Base-by-base conservation (phyloP, 2,113 vertebrate species). In the Ochotona curzoniae region DNA sequence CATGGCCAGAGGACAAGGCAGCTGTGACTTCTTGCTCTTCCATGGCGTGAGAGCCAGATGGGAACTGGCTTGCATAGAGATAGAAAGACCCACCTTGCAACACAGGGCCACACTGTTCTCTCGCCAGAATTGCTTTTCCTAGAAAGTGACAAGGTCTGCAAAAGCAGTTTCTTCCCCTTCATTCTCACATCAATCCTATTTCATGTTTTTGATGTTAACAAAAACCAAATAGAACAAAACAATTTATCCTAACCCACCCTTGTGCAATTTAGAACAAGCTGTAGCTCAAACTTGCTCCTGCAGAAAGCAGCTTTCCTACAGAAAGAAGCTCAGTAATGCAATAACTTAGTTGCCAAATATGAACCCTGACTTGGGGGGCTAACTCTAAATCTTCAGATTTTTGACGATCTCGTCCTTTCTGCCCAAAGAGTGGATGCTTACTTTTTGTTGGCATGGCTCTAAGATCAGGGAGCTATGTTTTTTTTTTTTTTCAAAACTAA, bases 211-310 rank as follows among this genome's bases (percentile, higher is more conserved):
- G 51, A 76, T 69, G 54, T 23, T 67, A 64, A 49, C 47, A 74
- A 90, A 92, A 64, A 49, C 47, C 69, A 90, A 92, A 49, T 3
- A 38, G 66, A 86, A 35, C 23, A 87, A 79, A 87, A 70, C n/a
- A 64, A 61, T 30, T 44, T 1, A 38, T 13, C 23, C 69, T 9
- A 67, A 51, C 64, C 38, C 54, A 73, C 0, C 38, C 8, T 6
- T 17, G 1, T n/a, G 44, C 26, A 79, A 9, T 76, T 35, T n/a
- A 67, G 70, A 18, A 47, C 32, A 78, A 60, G 57, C 44, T 10
- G 0, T 35, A 71, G 82, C 66, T 85, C 54, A 93, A 86, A 86
- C 47, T 79, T 26, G 51, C 25, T 88, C 44, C 54, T 64, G 1
- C 14, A 73, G 80, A 17, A 74, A 51, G 38, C 60, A 78, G 7